Conservation (phyloP, 2,797 vertebrate species). For the Xenopus petersii region DNA sequence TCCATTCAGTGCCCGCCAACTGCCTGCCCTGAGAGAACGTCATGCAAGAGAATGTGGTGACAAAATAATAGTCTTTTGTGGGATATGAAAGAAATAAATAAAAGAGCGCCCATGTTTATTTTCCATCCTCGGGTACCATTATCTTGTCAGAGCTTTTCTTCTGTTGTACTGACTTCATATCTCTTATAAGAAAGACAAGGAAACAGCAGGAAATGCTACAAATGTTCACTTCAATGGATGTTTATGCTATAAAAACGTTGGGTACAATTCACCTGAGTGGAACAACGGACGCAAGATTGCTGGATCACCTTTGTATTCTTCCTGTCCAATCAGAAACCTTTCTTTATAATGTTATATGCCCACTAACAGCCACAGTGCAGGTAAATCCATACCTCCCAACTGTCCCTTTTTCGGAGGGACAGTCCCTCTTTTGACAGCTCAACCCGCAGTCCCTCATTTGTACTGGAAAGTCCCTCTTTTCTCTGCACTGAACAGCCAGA, state of each 20-base stretch:
- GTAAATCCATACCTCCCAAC: too few species aligned
- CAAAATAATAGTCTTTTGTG: slow-evolving; percentile 12
- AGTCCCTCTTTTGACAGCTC: too few species aligned
- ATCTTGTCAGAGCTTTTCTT: slow-evolving; percentile 10
- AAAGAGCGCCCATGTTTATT: background rate
- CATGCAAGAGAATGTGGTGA: slow-evolving; percentile 7
- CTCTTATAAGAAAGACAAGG: background rate
- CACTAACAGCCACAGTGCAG: too few species aligned
- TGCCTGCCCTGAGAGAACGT: slow-evolving; percentile 16
- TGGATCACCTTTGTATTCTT: background rate
- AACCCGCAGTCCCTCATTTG: too few species aligned
- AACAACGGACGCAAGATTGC: background rate
- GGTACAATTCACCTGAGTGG: background rate
- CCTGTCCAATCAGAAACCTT: too few species aligned
- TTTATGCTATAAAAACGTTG: too few species aligned
- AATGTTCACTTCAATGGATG: background rate
- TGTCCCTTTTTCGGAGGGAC: too few species aligned
- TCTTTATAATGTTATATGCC: too few species aligned
- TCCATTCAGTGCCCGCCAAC: background rate
- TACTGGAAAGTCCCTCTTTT: too few species aligned
- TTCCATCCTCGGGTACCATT: slow-evolving; percentile 4
- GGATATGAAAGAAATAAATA: slow-evolving; percentile 2
- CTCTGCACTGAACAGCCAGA: too few species aligned
- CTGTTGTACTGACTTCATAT: background rate
- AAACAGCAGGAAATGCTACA: slow-evolving; percentile 2